These are phyloP conservation scores for Aptenodytes forsteri DNA, from an alignment of 2,113 vertebrate species.

Conservation along the genomic window DNA sequence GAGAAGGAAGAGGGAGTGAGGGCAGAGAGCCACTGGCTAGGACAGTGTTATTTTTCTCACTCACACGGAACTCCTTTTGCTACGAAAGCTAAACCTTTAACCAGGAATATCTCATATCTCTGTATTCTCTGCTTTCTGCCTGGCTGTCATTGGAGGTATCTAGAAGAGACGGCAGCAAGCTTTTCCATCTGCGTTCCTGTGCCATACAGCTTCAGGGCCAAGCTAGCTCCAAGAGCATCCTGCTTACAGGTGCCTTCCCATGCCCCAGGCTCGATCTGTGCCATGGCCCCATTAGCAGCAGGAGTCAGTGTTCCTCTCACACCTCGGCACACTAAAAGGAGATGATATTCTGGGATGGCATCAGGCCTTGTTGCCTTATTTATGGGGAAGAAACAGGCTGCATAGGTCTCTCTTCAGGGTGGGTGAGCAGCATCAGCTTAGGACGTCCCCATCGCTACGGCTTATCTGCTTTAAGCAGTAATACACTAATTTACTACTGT, in stretches of 20 bases:
- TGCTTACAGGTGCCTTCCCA: neutral
- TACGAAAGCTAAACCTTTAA: neutral
- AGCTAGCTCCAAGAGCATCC: neutral
- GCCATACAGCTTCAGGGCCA: neutral
- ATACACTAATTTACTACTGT: constrained; percentile 74
- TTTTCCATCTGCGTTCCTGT: neutral
- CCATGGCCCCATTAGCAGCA: neutral
- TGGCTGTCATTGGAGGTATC: neutral
- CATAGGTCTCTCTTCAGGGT: constrained; percentile 43
- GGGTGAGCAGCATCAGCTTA: constrained; percentile 37
- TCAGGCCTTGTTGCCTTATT: neutral
- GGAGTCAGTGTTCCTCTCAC: neutral
- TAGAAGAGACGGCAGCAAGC: neutral
- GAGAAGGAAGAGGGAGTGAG: neutral
- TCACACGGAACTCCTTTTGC: neutral
- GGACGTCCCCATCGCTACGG: constrained; percentile 33
- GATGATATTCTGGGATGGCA: neutral
- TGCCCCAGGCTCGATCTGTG: neutral
- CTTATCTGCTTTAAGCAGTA: constrained; percentile 68
- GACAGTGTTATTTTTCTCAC: neutral
- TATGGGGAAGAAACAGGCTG: neutral
- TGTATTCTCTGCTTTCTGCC: neutral
- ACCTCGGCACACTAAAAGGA: neutral
- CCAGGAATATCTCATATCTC: neutral
- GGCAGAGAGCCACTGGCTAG: neutral